Evolutionary conservation across 2,888 invertebrate species (phyloP), one percentile per base, ranked within the genome.

Genomic region (Cylloceria caligata): DNA sequence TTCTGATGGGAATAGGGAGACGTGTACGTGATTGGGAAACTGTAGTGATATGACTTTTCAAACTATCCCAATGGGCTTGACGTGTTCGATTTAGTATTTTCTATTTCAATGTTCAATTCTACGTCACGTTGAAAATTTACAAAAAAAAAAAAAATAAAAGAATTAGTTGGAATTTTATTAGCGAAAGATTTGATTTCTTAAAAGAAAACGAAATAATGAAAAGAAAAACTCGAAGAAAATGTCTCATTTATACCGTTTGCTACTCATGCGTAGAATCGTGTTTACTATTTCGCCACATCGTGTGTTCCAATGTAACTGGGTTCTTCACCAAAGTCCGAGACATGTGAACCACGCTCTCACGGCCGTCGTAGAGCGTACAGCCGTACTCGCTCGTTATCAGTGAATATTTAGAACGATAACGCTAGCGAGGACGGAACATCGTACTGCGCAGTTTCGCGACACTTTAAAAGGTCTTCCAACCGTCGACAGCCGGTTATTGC

Each of bases 401-500:
- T 76, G 77, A 87, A 86, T 87, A 85, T 86, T 86, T 82, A 83
- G 81, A 83, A 83, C 81, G 86, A 87, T 87, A 85, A 86, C 83
- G 81, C 69, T 73, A 79, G 75, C 47, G n/a, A 64, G 73, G 68
- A 75, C 68, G 78, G 69, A 60, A 57, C 42, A 49, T 81, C 19
- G 36, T 75, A 81, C 85, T 80, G 72, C 84, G 81, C 81, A 84
- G 76, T 84, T 80, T 64, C 68, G 57, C 67, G 69, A 73, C 64
- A 57, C 42, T 76, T 84, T 77, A 24, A 81, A 57, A 74, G 39
- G 21, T 64, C 39, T 73, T 19, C 68, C 52, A 39, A 69, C 34
- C 39, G 47, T 7, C 34, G 13, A 1, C 65, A 42, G 62, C 45
- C 42, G 9, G 11, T 36, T 64, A 49, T 39, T 52, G 19, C 21